Evolutionary conservation across 2,888 invertebrate species (phyloP), one percentile per base, ranked within the genome.

Genomic region (Ichneumoninae sp.): DNA sequence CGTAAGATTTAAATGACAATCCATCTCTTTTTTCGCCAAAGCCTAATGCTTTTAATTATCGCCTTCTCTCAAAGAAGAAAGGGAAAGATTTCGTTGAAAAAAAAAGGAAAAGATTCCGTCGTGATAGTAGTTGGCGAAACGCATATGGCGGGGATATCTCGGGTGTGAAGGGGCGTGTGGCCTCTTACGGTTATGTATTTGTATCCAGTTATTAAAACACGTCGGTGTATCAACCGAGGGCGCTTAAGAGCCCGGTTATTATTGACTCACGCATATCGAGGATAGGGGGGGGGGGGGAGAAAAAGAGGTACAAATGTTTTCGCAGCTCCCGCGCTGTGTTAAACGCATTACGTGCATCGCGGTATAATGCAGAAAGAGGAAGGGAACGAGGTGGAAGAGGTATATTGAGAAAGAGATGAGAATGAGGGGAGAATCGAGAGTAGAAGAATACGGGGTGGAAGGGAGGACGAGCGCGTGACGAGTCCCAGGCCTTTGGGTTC

Each of bases 261-360:
- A 68, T 68, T 77, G 66, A 52, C 36, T 22, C 66, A n/a, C 33
- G 52, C 52, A 40, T 66, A 54, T 54, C 54, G 30, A 36, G 40
- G 54, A 57, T 36, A 57, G 71, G 36, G 36, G 30, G 22, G 22
- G 22, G 16, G 63, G n/a, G 30, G 30, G 30, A 8, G 63, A 40
- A 57, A 66, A 40, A 30, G 66, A 77, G 54, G 66, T 57, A 54
- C 54, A 52, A 77, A 77, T 68, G 50, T 77, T 77, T 68, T 68
- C 68, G 76, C 68, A 68, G 54, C 52, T 66, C 52, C 36, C 52
- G 66, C 10, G 22, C 33, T 66, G 52, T 66, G 66, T 52, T 66
- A 54, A 52, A 66, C 54, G 83, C 77, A 83, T 87, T 87, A 85
- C 83, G 80, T 63, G 77, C 69, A 68, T 78, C 84, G 71, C 16